These are phyloP conservation scores for Girardinichthys multiradiatus DNA, from an alignment of 2,113 vertebrate species.

Conservation along the genomic window DNA sequence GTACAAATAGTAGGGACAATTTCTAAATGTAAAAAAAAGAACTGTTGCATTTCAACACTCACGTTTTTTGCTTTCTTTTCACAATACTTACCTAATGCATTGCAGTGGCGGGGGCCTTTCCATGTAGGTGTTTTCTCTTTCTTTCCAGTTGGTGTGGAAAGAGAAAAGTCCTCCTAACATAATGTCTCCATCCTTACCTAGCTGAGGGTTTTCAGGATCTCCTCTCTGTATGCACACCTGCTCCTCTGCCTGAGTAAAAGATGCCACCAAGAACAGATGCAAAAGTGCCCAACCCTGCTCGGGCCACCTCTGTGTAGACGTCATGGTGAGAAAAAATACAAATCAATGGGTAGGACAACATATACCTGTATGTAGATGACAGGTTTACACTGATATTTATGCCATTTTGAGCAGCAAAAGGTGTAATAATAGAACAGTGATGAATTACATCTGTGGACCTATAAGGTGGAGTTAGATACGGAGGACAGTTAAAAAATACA, in stretches of 20 bases:
- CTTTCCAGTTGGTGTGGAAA: constrained; percentile 69
- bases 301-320: constrained; percentile 46
- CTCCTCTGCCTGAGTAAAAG: constrained; percentile 53
- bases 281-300: constrained; percentile 61
- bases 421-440: neutral
- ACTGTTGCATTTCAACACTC: neutral
- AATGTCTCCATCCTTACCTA: constrained; percentile 70
- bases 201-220: constrained; percentile 54
- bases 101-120: constrained; percentile 59
- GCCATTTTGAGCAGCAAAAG: neutral
- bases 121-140: constrained; percentile 39
- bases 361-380: neutral
- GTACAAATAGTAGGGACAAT: neutral
- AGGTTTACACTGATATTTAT: constrained; percentile 43
- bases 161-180: constrained; percentile 73
- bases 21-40: neutral
- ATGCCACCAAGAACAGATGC: constrained; percentile 55
- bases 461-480: neutral
- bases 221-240: constrained; percentile 56
- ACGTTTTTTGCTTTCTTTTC: neutral
- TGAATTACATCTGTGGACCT: neutral
- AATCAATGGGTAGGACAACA: constrained; percentile 11
- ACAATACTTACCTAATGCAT: constrained; percentile 66
- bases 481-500: neutral
- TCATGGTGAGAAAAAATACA: constrained; percentile 39